Base-by-base conservation (phyloP, 2,797 vertebrate species). In the Varecia variegata region DNA sequence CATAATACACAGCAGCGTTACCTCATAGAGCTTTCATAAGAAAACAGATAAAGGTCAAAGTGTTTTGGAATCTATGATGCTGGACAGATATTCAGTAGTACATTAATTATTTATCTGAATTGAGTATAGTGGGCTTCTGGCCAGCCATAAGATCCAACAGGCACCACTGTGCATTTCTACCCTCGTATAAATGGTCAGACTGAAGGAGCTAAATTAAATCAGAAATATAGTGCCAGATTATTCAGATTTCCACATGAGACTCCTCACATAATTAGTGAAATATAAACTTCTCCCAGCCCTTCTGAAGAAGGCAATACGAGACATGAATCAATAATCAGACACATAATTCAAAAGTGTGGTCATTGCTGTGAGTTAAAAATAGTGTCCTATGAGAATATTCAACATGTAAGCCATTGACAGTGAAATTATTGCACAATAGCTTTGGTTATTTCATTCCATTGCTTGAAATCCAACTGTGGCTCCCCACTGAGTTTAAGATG, bases 151-250 rank as follows among this genome's bases (percentile, higher is more conserved):
- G 43, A 65, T 11, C 35, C 62, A 58, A 40, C 0, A 18, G 45
- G 62, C 18, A 45, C 9, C 0, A 12, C 12, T 2, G 27, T 77
- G 20, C n/a, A 32, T 27, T 30, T 40, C 25, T 0, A 8, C 7
- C 38, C 23, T 82, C 23, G n/a, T 27, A n/a, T 38, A 45, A 54
- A 65, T 17, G 35, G 6, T 65, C 47, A 47, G 32, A 82, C 2
- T 23, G 32, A 74, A 56, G 5, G 30, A 62, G 52, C 27, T 35
- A 52, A 8, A 50, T 83, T 76, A 76, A 68, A 47, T 79, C 43
- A 52, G 52, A 84, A 77, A 7, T 27, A 35, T 0, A n/a, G 2
- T 20, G 62, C 23, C 60, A 70, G 50, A 47, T 67, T 38, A 83
- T 56, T 74, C 38, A 54, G 13, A 89, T 35, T 79, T 71, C 71